A percentile compares a stretch with the other conserved stretches of the same genome.
phyloP scores from a whole-genome alignment of 2,113 vertebrate genomes.

The Cheilinus undulatus region DNA sequence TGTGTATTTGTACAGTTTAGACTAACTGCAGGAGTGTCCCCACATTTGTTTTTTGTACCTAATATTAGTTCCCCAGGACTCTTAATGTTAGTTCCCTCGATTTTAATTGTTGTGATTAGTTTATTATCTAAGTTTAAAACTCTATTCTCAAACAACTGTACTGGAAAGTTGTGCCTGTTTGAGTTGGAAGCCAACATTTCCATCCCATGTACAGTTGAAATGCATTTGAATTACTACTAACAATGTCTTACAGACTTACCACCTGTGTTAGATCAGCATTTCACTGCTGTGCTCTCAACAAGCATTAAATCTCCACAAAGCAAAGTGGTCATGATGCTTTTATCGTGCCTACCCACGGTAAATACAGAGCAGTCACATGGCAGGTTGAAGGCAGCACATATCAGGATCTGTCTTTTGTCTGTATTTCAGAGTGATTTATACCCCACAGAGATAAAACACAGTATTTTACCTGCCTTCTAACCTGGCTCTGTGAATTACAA shows the following conservation, averaged over 20 bases:
- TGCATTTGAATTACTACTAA: conserved; percentile 47
- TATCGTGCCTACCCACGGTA: conserved; percentile 53
- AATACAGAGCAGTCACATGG: conserved; percentile 55
- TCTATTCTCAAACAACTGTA: too few relatives aligned
- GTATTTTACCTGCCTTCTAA: conserved; percentile 19
- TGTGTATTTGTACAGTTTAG: too few relatives aligned
- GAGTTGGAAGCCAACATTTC: conserved; percentile 8
- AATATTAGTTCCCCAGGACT: too few relatives aligned
- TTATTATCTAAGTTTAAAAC: too few relatives aligned
- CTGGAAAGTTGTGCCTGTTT: background rate
- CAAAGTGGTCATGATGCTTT: conserved; percentile 61
- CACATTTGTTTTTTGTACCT: too few relatives aligned
- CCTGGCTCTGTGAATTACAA: background rate
- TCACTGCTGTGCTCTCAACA: conserved; percentile 28
- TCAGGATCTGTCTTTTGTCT: conserved; percentile 53
- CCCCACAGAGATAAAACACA: conserved; percentile 24
- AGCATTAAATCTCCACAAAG: conserved; percentile 54
- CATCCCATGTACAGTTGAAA: conserved; percentile 11
- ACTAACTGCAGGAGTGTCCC: too few relatives aligned
- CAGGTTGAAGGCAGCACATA: conserved; percentile 55
- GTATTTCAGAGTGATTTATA: conserved; percentile 47
- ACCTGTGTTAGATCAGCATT: conserved; percentile 56
- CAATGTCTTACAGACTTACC: conserved; percentile 34
- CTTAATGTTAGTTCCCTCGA: too few relatives aligned
- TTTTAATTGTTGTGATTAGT: too few relatives aligned